A percentile compares a stretch with the other conserved stretches of the same genome.
phyloP scores from a whole-genome alignment of 2,888 invertebrate genomes.

The Xestia c-nigrum region DNA sequence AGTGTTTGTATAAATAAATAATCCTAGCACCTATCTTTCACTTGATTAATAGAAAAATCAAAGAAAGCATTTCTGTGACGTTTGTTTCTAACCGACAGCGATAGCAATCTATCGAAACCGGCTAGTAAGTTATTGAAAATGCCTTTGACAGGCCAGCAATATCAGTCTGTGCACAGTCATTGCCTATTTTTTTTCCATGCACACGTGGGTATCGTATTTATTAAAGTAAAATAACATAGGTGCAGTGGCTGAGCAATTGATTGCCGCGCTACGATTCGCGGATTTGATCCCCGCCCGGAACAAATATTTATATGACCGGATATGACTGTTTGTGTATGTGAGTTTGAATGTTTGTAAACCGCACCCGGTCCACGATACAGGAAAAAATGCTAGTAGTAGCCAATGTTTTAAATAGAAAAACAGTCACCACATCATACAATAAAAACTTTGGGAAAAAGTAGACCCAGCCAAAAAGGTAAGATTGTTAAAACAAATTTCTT shows the following conservation, averaged over 20 bases:
- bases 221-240: too few species aligned
- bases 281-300: not conserved
- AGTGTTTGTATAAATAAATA: too few species aligned
- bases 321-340: not conserved
- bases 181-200: too few species aligned
- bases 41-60: too few species aligned
- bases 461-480: constrained; percentile 18
- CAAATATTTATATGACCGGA: not conserved
- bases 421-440: not conserved
- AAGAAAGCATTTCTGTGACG: too few species aligned
- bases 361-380: not conserved
- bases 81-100: too few species aligned
- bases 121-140: too few species aligned
- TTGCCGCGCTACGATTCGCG: not conserved
- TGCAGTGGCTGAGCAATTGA: not conserved
- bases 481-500: constrained; percentile 24
- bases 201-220: too few species aligned
- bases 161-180: too few species aligned
- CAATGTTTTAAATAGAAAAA: not conserved
- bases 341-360: not conserved
- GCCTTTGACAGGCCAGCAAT: not conserved
- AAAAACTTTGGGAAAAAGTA: not conserved
- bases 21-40: too few species aligned
- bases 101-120: too few species aligned
- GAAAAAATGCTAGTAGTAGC: not conserved